Evolutionary conservation across 2,113 vertebrate species (phyloP).

Genomic region (Callipepla californica): DNA sequence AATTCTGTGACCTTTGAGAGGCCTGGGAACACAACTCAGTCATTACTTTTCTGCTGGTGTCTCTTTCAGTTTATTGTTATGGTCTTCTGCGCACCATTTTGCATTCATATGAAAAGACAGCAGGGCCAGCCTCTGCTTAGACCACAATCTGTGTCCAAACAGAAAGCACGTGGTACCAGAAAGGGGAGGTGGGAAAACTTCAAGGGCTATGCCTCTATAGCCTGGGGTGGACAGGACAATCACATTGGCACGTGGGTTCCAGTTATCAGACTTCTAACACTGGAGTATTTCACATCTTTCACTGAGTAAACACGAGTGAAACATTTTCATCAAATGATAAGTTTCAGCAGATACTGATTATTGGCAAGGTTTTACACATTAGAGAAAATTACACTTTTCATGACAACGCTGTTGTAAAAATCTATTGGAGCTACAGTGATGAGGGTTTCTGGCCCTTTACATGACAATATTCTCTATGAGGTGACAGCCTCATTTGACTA

Average conservation of each 20-base stretch:
- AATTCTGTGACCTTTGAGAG: too few species aligned
- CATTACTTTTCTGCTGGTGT: not conserved
- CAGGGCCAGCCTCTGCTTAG: not conserved
- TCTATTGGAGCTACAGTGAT: conserved; percentile 47
- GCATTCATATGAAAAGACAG: not conserved
- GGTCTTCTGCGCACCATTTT: not conserved
- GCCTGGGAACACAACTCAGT: not conserved
- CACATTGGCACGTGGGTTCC: not conserved
- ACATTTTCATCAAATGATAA: not conserved
- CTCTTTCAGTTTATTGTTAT: not conserved
- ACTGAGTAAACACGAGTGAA: not conserved
- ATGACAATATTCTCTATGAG: conserved; percentile 60
- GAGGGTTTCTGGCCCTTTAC: conserved; percentile 57
- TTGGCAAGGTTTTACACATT: not conserved
- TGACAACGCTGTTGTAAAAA: conserved; percentile 47
- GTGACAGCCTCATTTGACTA: conserved; percentile 70
- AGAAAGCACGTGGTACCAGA: not conserved
- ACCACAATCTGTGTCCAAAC: not conserved
- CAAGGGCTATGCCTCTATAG: not conserved
- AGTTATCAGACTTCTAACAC: not conserved
- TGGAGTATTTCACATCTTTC: not conserved
- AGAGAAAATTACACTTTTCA: not conserved
- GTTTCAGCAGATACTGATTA: not conserved
- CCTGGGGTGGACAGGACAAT: not conserved
- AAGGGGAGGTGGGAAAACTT: too few species aligned